Percentiles rank a stretch among this genome's conserved stretches.
Evolutionary conservation across 1,140 invertebrate genomes (phyloP).

Genomic region (Nebria ingens): DNA sequence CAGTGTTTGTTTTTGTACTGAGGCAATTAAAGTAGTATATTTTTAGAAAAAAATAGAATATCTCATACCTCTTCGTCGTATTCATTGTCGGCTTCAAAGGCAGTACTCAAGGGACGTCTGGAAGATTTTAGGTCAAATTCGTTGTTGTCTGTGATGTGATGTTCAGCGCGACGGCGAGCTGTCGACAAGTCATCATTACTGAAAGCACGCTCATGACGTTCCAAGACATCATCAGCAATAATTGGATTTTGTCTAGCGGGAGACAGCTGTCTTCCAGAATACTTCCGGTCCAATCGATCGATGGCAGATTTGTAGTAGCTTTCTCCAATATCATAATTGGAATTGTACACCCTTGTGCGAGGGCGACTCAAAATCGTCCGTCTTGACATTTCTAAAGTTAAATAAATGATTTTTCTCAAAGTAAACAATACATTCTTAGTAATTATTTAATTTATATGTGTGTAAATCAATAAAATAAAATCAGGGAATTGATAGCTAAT

Average conservation of each 20-base stretch:
- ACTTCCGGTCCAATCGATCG: conserved; percentile 60
- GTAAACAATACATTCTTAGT: no score
- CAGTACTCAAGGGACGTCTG: conserved; percentile 21
- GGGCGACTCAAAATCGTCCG: conserved; percentile 39
- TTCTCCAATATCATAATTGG: conserved; percentile 69
- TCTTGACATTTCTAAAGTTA: conserved; percentile 24
- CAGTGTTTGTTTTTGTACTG: background rate
- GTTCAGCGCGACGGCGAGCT: conserved; percentile 27
- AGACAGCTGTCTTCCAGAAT: conserved; percentile 40
- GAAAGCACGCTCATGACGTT: conserved; percentile 39
- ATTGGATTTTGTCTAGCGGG: conserved; percentile 32
- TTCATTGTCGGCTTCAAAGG: conserved; percentile 27
- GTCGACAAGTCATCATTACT: conserved; percentile 37
- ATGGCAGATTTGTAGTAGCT: conserved; percentile 65
- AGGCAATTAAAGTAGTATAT: background rate
- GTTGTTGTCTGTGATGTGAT: conserved; percentile 26
- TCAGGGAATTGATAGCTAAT: background rate
- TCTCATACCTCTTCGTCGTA: conserved; percentile 30
- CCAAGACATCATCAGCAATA: conserved; percentile 34
- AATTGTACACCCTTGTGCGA: conserved; percentile 64
- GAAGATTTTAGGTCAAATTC: conserved; percentile 28
- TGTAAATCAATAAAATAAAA: no score
- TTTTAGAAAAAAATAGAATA: no score
- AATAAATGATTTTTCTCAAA: no score
- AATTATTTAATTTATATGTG: no score